Percentiles rank a stretch among this genome's conserved stretches.
phyloP scores from a whole-genome alignment of 2,888 invertebrate species.

The Macaria liturata region DNA sequence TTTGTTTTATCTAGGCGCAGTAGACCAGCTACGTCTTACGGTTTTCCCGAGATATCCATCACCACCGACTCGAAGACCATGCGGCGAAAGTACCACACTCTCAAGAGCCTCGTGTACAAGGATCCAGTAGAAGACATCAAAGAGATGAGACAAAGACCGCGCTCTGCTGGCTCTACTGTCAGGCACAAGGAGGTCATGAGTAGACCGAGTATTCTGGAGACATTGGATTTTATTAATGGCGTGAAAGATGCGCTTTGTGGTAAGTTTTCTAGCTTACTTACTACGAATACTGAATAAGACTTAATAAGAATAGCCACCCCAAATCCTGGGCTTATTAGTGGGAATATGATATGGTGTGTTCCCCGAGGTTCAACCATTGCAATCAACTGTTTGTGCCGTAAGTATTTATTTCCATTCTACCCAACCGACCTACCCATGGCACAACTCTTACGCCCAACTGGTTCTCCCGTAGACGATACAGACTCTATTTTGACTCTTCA shows the following conservation, averaged over 20 bases:
- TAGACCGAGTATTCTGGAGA: constrained; percentile 74
- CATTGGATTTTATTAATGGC: constrained; percentile 74
- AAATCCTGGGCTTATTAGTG: too few relatives aligned
- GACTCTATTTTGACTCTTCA: too few relatives aligned
- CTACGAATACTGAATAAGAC: too few relatives aligned
- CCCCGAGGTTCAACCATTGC: too few relatives aligned
- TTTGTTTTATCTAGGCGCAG: constrained; percentile 39
- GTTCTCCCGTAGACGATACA: too few relatives aligned
- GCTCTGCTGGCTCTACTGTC: constrained; percentile 74
- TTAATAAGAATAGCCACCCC: too few relatives aligned
- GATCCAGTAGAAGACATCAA: constrained; percentile 71
- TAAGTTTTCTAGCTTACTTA: constrained; percentile 39
- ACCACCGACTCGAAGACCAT: constrained; percentile 65
- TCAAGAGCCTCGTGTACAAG: constrained; percentile 69
- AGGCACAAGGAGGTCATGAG: constrained; percentile 65
- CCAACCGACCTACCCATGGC: too few relatives aligned
- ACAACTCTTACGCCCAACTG: too few relatives aligned
- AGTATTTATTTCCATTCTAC: too few relatives aligned
- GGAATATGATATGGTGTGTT: too few relatives aligned
- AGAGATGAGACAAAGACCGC: constrained; percentile 64
- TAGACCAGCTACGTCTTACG: constrained; percentile 62
- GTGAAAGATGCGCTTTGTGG: constrained; percentile 72
- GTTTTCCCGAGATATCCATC: constrained; percentile 74
- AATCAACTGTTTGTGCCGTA: too few relatives aligned
- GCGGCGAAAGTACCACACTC: constrained; percentile 54